phyloP scores from a whole-genome alignment of 2,888 invertebrate species.

The Noctuana brunneofusca region DNA sequence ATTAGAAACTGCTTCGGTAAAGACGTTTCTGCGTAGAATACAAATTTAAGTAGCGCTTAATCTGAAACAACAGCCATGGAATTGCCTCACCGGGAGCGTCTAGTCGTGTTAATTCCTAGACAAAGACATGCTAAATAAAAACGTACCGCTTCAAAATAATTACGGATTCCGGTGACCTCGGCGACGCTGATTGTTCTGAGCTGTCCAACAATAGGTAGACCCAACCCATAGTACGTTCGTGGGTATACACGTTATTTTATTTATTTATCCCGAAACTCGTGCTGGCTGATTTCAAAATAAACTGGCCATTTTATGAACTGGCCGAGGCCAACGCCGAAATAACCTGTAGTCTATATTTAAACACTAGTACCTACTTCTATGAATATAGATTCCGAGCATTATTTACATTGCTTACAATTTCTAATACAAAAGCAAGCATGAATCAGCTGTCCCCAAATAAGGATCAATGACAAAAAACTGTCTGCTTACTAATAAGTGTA shows the following conservation, averaged over 20 bases:
- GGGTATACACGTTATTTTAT: constrained; percentile 46
- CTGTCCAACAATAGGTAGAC: constrained; percentile 43
- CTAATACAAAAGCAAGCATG: constrained; percentile 19
- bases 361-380: constrained; percentile 37
- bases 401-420: constrained; percentile 20
- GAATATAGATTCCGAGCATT: constrained; percentile 24
- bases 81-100: constrained; percentile 35
- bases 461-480: constrained; percentile 17
- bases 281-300: constrained; percentile 68
- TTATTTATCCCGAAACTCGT: constrained; percentile 61
- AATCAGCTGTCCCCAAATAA: constrained; percentile 15
- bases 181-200: constrained; percentile 39
- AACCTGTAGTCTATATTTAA: constrained; percentile 43
- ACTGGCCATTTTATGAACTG: constrained; percentile 65
- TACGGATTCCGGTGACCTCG: constrained; percentile 49
- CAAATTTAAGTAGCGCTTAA: constrained; percentile 20
- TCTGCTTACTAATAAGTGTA: constrained; percentile 2
- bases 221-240: constrained; percentile 39
- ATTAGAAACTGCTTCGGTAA: neutral
- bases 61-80: constrained; percentile 28
- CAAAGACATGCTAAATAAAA: constrained; percentile 53
- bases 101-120: constrained; percentile 47
- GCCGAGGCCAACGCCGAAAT: constrained; percentile 62
- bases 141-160: constrained; percentile 41
- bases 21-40: constrained; percentile 7